phyloP scores from a whole-genome alignment of 2,113 vertebrate species.

The Tupaia chinensis region DNA sequence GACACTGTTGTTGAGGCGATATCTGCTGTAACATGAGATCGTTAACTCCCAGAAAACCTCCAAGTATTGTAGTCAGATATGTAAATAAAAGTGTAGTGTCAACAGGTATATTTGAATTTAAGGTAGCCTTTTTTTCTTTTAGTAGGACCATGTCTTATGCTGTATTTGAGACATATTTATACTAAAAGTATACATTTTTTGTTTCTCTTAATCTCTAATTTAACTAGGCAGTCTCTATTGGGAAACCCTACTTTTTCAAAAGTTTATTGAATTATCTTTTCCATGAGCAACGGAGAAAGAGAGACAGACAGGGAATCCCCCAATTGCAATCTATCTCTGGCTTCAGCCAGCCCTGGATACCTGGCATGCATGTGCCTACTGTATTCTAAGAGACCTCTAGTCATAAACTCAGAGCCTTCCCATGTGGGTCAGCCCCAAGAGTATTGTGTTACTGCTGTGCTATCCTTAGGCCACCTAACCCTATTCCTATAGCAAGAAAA shows the following conservation, averaged over 20 bases:
- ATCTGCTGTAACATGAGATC: not conserved
- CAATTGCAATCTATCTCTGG: too few relatives aligned
- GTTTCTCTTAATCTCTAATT: not conserved
- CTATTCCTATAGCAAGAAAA: not conserved
- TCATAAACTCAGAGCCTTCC: too few relatives aligned
- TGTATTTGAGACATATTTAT: not conserved
- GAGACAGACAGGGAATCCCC: too few relatives aligned
- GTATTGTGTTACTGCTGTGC: too few relatives aligned
- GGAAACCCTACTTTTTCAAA: too few relatives aligned
- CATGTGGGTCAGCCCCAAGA: too few relatives aligned
- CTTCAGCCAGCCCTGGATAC: too few relatives aligned
- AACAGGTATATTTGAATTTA: not conserved
- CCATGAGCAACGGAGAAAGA: too few relatives aligned
- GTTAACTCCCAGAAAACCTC: not conserved
- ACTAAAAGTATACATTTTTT: not conserved
- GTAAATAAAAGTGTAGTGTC: not conserved
- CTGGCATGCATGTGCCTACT: too few relatives aligned
- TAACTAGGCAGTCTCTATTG: not conserved
- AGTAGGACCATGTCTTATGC: not conserved
- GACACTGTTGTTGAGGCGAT: not conserved
- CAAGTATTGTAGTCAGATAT: not conserved
- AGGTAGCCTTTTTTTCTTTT: not conserved
- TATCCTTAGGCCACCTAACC: not conserved
- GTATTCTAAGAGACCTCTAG: too few relatives aligned
- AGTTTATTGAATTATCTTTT: too few relatives aligned